Evolutionary conservation across 1,140 invertebrate species (phyloP), one percentile per base, ranked within the genome.

Genomic region (Aphaenogaster rudis): DNA sequence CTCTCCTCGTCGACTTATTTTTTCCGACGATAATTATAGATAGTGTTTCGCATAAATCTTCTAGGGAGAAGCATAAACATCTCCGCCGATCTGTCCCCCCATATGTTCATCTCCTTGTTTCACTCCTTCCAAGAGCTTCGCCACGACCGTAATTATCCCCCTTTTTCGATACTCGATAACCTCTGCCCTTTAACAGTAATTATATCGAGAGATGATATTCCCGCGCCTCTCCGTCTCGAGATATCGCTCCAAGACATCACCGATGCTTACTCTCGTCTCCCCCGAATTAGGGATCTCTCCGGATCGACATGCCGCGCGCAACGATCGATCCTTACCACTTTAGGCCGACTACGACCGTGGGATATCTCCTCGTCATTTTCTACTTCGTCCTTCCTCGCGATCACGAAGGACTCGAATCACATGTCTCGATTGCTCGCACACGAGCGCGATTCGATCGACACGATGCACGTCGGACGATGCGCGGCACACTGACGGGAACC

Each of bases 401-500:
- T 69, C 72, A 45, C 59, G 8, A 61, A 9, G 3, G 42, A 45
- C 5, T 15, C 48, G 77, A 39, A 87, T 66, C 66, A 84, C 86
- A 84, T 80, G 66, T 67, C 76, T 48, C 52, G 9, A 69, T 39
- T 39, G 13, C 57, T 54, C 50, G 42, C 28, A 48, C 52, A 28
- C 15, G 36, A 69, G 86, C 59, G 67, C 64, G 54, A 33, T 66
- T 52, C 48, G 54, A 28, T 45, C 72, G 50, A 52, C 88, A 74
- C 66, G 42, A 84, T 64, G 67, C 90, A 88, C 88, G 63, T 82
- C 36, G 82, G 72, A 89, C 74, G 88, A 77, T 90, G 84, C 88
- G 91, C 91, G 90, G 88, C 63, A 87, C 64, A 92, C 91, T 92
- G 88, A 90, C 33, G 54, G 63, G 36, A 15, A 48, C 61, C 7